These are phyloP conservation scores for Acrossocheilus fasciatus DNA, from an alignment of 2,797 vertebrate species.

Conservation along the genomic window DNA sequence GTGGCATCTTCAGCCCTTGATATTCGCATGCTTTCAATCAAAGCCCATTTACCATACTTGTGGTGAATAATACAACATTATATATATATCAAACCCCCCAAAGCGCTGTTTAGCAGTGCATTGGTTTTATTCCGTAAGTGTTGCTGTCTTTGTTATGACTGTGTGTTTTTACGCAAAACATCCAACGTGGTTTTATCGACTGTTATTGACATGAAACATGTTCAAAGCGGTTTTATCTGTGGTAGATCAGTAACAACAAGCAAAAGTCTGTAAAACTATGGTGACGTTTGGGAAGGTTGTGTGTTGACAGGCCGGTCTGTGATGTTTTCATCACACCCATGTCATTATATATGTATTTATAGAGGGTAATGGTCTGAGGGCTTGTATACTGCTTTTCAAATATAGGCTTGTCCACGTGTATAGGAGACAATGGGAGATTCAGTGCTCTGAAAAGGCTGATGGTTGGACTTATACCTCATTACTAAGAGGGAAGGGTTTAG, in stretches of 20 bases:
- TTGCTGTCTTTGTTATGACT: not conserved
- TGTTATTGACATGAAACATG: not conserved
- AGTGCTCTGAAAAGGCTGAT: slow-evolving; percentile 33
- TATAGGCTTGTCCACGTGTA: slow-evolving; percentile 43
- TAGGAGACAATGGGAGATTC: slow-evolving; percentile 38
- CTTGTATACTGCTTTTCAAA: slow-evolving; percentile 47
- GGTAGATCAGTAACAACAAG: slow-evolving; percentile 14
- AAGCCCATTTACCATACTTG: not conserved
- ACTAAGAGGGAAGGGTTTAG: not conserved
- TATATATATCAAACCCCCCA: not conserved
- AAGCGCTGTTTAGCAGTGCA: slow-evolving; percentile 2
- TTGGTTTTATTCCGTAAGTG: not conserved
- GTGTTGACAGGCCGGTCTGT: slow-evolving; percentile 50
- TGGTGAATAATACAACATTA: not conserved
- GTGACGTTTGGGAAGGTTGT: slow-evolving; percentile 41
- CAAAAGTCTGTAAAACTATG: slow-evolving; percentile 27
- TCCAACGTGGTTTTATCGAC: slow-evolving; percentile 1
- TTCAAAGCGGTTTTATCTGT: slow-evolving; percentile 19
- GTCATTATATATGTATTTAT: slow-evolving; percentile 58
- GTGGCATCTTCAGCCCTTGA: slow-evolving; percentile 14
- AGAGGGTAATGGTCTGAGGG: slow-evolving; percentile 47
- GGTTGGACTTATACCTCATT: slow-evolving; percentile 33
- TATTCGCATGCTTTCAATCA: slow-evolving; percentile 35
- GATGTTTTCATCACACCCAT: slow-evolving; percentile 60
- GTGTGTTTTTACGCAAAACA: slow-evolving; percentile 18